These are phyloP conservation scores for Alsophila aescularia DNA, from an alignment of 2,888 invertebrate genomes.

Conservation along the genomic window DNA sequence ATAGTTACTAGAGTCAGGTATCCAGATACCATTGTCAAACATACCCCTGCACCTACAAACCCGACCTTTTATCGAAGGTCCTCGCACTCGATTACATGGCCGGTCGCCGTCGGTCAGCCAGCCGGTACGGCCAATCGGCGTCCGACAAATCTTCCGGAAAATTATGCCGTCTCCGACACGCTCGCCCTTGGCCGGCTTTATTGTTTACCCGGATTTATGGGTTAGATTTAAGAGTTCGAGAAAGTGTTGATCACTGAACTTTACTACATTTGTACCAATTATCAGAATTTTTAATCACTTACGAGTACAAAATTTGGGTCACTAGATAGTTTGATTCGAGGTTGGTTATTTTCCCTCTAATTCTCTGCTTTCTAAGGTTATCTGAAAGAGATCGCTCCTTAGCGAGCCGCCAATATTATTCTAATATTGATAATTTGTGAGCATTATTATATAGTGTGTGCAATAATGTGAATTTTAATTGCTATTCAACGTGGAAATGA, in stretches of 20 bases:
- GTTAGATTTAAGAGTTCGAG: background rate
- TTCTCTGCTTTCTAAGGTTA: too few species aligned
- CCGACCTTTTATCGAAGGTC: conserved; percentile 1
- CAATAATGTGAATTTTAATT: too few species aligned
- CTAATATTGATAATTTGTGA: too few species aligned
- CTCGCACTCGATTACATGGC: background rate
- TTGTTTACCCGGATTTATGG: background rate
- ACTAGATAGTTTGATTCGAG: too few species aligned
- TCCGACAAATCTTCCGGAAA: conserved; percentile 22
- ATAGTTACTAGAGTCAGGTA: background rate
- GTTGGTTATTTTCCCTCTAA: too few species aligned
- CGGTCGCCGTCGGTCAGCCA: background rate
- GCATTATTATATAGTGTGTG: too few species aligned
- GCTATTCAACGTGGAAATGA: too few species aligned
- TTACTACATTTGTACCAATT: background rate
- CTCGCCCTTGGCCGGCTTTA: conserved; percentile 5
- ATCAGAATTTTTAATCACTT: background rate
- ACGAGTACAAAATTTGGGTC: too few species aligned
- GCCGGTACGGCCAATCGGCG: background rate
- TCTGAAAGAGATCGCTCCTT: too few species aligned
- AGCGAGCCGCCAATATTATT: too few species aligned
- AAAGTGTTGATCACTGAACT: background rate
- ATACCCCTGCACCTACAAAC: background rate
- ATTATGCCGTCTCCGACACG: conserved; percentile 17
- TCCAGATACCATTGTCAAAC: background rate